Conservation (phyloP, 1,140 invertebrate species). For the Drosophila sechellia region DNA sequence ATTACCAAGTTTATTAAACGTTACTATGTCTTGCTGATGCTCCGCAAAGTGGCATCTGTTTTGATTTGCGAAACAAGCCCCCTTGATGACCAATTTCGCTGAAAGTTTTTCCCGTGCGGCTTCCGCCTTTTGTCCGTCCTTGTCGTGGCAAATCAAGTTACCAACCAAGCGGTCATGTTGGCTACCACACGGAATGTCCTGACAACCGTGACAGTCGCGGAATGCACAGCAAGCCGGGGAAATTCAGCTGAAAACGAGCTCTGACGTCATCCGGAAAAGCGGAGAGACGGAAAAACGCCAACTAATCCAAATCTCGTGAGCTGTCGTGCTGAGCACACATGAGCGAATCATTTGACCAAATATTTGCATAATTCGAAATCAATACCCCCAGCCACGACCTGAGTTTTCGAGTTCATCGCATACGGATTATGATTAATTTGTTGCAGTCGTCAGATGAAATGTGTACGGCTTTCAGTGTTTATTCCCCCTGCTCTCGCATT, state of each 20-base stretch:
- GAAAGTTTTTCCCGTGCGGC: slow-evolving; percentile 10
- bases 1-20: no score
- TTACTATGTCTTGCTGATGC: not conserved
- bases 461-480: slow-evolving; percentile 8
- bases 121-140: not conserved
- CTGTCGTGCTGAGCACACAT: slow-evolving; percentile 39
- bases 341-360: slow-evolving; percentile 52
- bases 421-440: slow-evolving; percentile 49
- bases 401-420: slow-evolving; percentile 17
- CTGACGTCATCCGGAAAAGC: slow-evolving; percentile 28
- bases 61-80: slow-evolving; percentile 4
- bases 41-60: not conserved
- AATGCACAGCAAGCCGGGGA: slow-evolving; percentile 25
- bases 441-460: slow-evolving; percentile 27
- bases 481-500: slow-evolving; percentile 10
- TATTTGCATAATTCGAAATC: slow-evolving; percentile 53
- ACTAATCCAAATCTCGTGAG: slow-evolving; percentile 47
- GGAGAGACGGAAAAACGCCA: slow-evolving; percentile 22
- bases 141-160: slow-evolving; percentile 29
- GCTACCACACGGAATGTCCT: slow-evolving; percentile 21
- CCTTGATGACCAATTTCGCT: slow-evolving; percentile 14
- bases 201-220: slow-evolving; percentile 19
- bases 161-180: not conserved
- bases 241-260: slow-evolving; percentile 16
- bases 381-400: slow-evolving; percentile 18